Evolutionary conservation across 2,113 vertebrate genomes (phyloP), one percentile per base, ranked within the genome.

Genomic region (Sisor rabdophorus): DNA sequence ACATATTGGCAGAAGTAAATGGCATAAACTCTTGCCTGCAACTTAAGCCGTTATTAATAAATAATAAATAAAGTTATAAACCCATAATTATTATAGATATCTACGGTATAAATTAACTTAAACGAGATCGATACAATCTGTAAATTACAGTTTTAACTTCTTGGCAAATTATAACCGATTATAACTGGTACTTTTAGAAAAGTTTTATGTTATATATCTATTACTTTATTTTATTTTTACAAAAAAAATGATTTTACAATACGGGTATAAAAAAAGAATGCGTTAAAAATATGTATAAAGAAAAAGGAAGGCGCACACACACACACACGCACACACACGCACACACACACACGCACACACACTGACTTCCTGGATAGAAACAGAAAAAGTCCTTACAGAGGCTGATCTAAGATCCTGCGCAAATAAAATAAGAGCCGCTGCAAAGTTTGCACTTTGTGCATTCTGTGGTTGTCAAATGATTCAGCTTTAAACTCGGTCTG

Each of bases 341-440:
- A 24, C 63, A n/a, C 53, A n/a, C 53, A 26, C 56, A 26, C 56
- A 26, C 56, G 15, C 22, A 26, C 55, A 26, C 55, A 26, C 28
- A 7, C 9, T 6, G 19, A 71, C 75, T 81, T 81, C 72, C 76
- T 79, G 73, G 70, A 73, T 59, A 30, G 58, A 55, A 76, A 82
- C 60, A 48, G 22, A 79, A 79, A 79, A 76, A 59, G 63, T 61
- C 72, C 64, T 73, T 20, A 15, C 76, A 55, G 52, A 71, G 53
- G 24, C 44, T 19, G 26, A 47, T 32, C 15, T 54, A 8, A 68
- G 50, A 53, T 75, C 32, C 30, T 56, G 11, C 48, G 30, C 20
- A 44, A 53, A 11, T 68, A 28, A 50, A 50, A 50, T 48, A 19
- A 68, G 8, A 10, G 40, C 32, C 15, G 12, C 13, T 40, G 59